Evolutionary conservation across 2,113 vertebrate species (phyloP).

Genomic region (human (Homo sapiens)): DNA sequence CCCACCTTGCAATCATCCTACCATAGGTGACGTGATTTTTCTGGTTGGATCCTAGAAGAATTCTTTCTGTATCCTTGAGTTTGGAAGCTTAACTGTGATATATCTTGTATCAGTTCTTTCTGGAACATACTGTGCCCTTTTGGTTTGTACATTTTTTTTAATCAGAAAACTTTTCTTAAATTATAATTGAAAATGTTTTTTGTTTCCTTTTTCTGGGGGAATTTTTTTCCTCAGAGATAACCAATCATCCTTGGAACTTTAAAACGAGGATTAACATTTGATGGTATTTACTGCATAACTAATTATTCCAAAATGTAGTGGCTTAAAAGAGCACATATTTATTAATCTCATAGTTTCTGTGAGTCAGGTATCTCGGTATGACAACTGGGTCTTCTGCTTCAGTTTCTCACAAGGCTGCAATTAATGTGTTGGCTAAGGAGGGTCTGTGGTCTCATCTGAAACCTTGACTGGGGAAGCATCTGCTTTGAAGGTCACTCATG

Average conservation of each 20-base stretch:
- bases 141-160: background rate
- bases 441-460: background rate
- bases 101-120: background rate
- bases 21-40: background rate
- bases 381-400: background rate
- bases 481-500: background rate
- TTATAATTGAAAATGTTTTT: conserved; percentile 11
- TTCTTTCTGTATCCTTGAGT: background rate
- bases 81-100: background rate
- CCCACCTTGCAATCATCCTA: background rate
- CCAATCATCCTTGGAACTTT: background rate
- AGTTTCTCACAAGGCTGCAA: background rate
- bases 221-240: background rate
- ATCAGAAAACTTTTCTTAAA: background rate
- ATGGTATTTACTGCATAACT: background rate
- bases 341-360: background rate
- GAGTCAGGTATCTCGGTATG: background rate
- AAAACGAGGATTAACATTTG: background rate
- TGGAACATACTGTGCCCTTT: background rate
- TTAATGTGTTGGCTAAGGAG: background rate
- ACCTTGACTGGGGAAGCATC: background rate
- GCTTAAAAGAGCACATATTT: background rate
- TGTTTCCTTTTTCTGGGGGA: background rate
- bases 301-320: background rate
- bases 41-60: background rate